Base-by-base conservation (phyloP, 2,888 invertebrate species). In the Thereva unica region DNA sequence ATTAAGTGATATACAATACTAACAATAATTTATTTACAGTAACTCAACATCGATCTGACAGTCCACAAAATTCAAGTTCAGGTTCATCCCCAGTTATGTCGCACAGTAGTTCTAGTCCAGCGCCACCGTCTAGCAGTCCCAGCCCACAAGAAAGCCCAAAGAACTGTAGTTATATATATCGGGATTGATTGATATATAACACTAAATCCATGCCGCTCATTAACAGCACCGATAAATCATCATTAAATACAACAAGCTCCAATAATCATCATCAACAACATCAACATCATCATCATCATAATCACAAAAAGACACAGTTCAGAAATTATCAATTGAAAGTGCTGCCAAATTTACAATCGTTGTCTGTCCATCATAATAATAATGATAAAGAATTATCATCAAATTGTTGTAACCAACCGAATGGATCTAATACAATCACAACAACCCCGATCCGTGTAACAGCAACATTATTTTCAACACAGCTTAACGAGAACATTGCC, bases 111-210 rank as follows among this genome's bases (percentile, higher is more conserved):
- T 81, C 81, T 76, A 81, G 81, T 76, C 81, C 81, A 75, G 81
- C 81, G 72, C 81, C 81, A 72, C 81, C 82, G 74, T 81, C 81
- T 70, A 81, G 81, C 76, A 81, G 81, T 74, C 81, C 81, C 73
- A 81, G 81, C 77, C 81, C 81, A 75, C 81, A 81, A 76, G 81
- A 81, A 75, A 81, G 81, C 77, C 81, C 81, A 71, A 81, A 81
- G 78, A 81, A 81, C 75, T 81, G 81, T 76, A 81, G 81, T 73
- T 81, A 81, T 72, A 81, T 81, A 75, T 81, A 81, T 75, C 79
- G 81, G 77, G 81, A 81, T 80, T 81, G 81, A 81, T 81, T 81
- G 78, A 78, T 79, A 78, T 79, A 78, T 73, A 80, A 80, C 74
- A 80, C 80, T 73, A 80, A 80, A 78, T 80, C 80, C 73, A 80